A percentile compares a stretch with the other conserved stretches of the same genome.
These are phyloP conservation scores for Stenchaetothrips biformis DNA, from an alignment of 2,888 invertebrate genomes.

Conservation along the genomic window DNA sequence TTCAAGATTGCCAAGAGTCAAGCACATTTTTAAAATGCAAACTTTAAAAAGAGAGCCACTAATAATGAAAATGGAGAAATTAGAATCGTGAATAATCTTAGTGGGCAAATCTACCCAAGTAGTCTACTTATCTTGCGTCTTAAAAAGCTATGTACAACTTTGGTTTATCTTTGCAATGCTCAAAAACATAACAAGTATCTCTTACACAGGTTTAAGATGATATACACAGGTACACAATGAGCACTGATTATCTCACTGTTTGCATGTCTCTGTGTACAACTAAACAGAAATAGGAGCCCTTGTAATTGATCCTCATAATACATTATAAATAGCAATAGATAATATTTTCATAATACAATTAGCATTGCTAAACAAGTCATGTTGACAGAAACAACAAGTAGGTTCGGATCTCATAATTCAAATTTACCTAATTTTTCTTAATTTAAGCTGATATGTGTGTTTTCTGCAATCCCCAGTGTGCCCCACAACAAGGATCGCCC, in stretches of 20 bases:
- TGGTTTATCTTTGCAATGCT: conserved; percentile 7
- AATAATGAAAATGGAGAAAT: conserved; percentile 1
- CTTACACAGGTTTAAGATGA: conserved; percentile 9
- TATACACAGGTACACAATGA: conserved; percentile 23
- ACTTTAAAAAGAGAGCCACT: conserved; percentile 18
- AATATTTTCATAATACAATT: conserved; percentile 17
- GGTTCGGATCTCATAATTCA: conserved; percentile 23
- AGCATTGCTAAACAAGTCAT: conserved; percentile 23
- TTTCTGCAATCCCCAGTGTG: conserved; percentile 20
- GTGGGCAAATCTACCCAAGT: not conserved
- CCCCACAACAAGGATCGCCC: conserved; percentile 22
- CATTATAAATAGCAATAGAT: conserved; percentile 18
- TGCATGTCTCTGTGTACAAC: conserved; percentile 23
- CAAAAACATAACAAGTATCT: conserved; percentile 1
- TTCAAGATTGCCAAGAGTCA: not conserved
- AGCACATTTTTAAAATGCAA: not conserved
- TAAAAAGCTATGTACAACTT: conserved; percentile 22
- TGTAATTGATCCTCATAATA: conserved; percentile 22
- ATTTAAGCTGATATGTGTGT: conserved; percentile 25
- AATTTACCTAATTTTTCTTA: conserved; percentile 19
- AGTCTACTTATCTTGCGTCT: conserved; percentile 12
- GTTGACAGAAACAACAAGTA: conserved; percentile 21
- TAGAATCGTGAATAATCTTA: not conserved
- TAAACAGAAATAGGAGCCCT: conserved; percentile 21
- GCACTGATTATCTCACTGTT: conserved; percentile 12